These are phyloP conservation scores for Catharus bicknelli DNA, from an alignment of 2,113 vertebrate species.

Conservation along the genomic window DNA sequence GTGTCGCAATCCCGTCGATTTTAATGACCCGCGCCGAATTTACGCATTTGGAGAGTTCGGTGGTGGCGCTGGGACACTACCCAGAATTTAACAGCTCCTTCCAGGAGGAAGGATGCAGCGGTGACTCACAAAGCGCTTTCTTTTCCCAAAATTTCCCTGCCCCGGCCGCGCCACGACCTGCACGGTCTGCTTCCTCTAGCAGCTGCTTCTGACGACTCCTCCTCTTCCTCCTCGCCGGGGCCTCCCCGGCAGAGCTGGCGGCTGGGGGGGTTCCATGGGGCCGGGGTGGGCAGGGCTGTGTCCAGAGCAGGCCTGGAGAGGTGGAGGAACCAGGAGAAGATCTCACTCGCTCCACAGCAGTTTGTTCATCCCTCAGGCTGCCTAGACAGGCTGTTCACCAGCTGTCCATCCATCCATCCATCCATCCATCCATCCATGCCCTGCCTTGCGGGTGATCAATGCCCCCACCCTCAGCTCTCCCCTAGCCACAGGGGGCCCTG, in stretches of 20 bases:
- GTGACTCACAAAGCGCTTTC: not conserved
- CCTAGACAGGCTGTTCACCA: not conserved
- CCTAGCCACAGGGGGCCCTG: not conserved
- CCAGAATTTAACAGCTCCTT: not conserved
- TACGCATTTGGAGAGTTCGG: not conserved
- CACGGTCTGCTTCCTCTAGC: not conserved
- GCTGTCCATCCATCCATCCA: fast-evolving
- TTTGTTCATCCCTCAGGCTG: not conserved
- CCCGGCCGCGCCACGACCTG: fast-evolving
- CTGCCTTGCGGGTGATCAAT: fast-evolving
- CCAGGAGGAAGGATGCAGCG: not conserved
- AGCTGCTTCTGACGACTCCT: not conserved
- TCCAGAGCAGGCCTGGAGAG: not conserved
- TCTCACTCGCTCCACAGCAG: not conserved
- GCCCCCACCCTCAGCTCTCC: not conserved
- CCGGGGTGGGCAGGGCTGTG: fast-evolving
- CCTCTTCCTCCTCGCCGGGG: not conserved
- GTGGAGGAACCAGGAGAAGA: not conserved
- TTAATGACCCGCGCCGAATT: not conserved
- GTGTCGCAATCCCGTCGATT: not conserved
- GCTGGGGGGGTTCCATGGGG: not conserved
- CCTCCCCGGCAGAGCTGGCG: fast-evolving
- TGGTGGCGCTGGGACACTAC: fast-evolving
- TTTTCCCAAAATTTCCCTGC: not conserved
- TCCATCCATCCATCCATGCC: not conserved